Conservation (phyloP, 2,797 vertebrate genomes). For the Acanthopagrus latus region DNA sequence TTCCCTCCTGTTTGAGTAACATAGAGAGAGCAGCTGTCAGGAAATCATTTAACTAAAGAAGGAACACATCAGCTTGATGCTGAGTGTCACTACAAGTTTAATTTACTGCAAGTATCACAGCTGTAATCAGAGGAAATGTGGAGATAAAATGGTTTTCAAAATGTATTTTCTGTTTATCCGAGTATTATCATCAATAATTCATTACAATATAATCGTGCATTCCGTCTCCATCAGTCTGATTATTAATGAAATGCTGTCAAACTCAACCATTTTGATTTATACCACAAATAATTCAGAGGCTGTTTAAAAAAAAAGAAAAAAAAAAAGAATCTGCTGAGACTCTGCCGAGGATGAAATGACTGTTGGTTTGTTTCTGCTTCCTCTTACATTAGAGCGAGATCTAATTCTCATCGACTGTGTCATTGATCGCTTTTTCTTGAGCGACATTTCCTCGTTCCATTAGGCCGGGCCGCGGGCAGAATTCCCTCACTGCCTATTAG, state of each 20-base stretch:
- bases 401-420: slow-evolving; percentile 49
- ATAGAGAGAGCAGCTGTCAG: too few species aligned
- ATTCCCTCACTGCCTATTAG: slow-evolving; percentile 54
- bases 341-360: slow-evolving; percentile 3
- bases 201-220: neutral
- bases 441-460: slow-evolving; percentile 54
- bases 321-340: slow-evolving; percentile 13
- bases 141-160: neutral
- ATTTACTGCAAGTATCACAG: neutral
- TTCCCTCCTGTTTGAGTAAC: neutral
- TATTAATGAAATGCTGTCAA: slow-evolving; percentile 3
- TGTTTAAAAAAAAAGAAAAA: neutral
- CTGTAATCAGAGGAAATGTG: neutral
- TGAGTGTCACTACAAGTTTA: neutral
- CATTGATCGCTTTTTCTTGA: slow-evolving; percentile 47
- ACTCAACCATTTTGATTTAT: neutral
- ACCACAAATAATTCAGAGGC: neutral
- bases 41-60: neutral
- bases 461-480: slow-evolving; percentile 44
- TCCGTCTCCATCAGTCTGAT: neutral
- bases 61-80: neutral
- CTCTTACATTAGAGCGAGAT: slow-evolving; percentile 28
- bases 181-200: neutral
- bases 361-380: slow-evolving; percentile 28
- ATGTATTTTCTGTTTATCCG: neutral